Base-by-base conservation (phyloP, 2,888 invertebrate species). In the Chrysolina haemoptera region DNA sequence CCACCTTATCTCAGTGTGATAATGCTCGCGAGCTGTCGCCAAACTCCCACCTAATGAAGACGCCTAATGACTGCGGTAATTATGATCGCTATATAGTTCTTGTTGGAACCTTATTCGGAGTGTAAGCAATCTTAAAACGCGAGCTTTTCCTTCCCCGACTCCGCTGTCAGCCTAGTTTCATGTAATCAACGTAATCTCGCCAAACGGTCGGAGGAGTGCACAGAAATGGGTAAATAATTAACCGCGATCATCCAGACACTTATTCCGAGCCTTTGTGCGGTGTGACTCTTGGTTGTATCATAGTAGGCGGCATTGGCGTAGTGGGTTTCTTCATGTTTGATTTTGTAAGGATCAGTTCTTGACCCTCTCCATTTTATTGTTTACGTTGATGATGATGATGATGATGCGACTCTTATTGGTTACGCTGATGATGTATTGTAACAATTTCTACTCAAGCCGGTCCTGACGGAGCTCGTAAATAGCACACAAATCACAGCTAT, bases 1-100 rank as follows among this genome's bases (percentile, higher is more conserved):
- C 10, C 59, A 59, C 59, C 55, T 43, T 70, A 70, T 70, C 69
- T 48, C 18, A 12, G 46, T 62, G 43, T 46, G 62, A 69, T 22
- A 62, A n/a, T n/a, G n/a, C 46, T 48, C 59, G 6, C 27, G 35
- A 59, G 35, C 18, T 59, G 59, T 59, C 59, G 14, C 16, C 14
- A 0, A 59, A 59, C n/a, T 12, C 35, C 22, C 12, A 35, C 59
- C 27, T 59, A 62, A 70, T 41, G 50, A 63, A 46, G 62, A 48
- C 63, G 50, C 48, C 62, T 72, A 72, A 72, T 72, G 68, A 63
- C 68, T 72, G 35, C 27, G 41, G 72, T 63, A 68, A 72, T 72
- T 72, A 72, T 68, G 40, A 72, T 62, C 72, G 62, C 72, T 53
- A 66, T 66, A 35, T 59, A 59, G 59, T 59, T 71, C 55, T 71